Evolutionary conservation across 2,888 invertebrate species (phyloP), one percentile per base, ranked within the genome.

Genomic region (Incurvaria masculella): DNA sequence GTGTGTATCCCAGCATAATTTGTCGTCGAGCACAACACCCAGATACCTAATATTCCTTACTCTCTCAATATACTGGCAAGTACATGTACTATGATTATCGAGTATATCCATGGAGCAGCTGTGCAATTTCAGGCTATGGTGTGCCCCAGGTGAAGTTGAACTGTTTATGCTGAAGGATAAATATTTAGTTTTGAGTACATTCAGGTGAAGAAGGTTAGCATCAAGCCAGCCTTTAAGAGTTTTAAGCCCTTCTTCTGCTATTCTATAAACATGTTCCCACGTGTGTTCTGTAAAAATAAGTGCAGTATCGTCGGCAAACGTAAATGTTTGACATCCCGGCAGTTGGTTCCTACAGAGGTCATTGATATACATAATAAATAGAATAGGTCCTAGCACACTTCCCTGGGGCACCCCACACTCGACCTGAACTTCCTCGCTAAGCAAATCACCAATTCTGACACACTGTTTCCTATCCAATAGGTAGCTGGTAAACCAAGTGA

Each of bases 401-500:
- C 14, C 33, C 14, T 33, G 33, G 14, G 33, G 33, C 14, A 33
- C 33, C 33, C 33, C 33, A 33, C n/a, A n/a, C n/a, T n/a, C n/a
- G n/a, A n/a, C n/a, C n/a, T n/a, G n/a, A n/a, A n/a, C n/a, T n/a
- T n/a, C n/a, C n/a, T n/a, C n/a, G n/a, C n/a, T n/a, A n/a, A n/a
- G n/a, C n/a, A n/a, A n/a, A n/a, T n/a, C n/a, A n/a, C n/a, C n/a
- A n/a, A n/a, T n/a, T n/a, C n/a, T n/a, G n/a, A n/a, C n/a, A n/a
- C n/a, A n/a, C n/a, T n/a, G n/a, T n/a, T n/a, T n/a, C n/a, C n/a
- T n/a, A n/a, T n/a, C n/a, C n/a, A n/a, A n/a, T n/a, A n/a, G n/a
- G n/a, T n/a, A n/a, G n/a, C n/a, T n/a, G n/a, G 6, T 45, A 20
- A 45, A 45, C 44, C 33, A 33, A 4, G 6, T 38, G 4, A 45